Evolutionary conservation across 2,888 invertebrate genomes (phyloP).

Genomic region (Sphinx pinastri): DNA sequence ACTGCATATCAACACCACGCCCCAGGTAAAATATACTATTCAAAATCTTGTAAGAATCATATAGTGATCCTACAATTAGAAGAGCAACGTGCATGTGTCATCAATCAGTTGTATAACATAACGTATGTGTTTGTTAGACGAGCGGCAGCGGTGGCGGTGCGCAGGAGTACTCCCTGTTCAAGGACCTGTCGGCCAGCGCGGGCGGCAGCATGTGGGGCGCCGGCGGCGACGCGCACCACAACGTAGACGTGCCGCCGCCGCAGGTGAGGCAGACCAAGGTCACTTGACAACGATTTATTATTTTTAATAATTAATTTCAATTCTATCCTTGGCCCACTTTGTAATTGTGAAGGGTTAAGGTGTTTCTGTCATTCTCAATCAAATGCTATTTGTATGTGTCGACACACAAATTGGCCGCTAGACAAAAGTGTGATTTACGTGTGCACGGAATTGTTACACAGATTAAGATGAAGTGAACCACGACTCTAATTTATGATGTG

Average conservation of each 20-base stretch:
- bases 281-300: not conserved
- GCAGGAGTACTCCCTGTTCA: constrained; percentile 94
- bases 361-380: too few relatives aligned
- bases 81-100: not conserved
- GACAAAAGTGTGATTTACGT: too few relatives aligned
- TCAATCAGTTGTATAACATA: too few relatives aligned
- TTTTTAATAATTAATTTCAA: not conserved
- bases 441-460: too few relatives aligned
- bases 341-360: too few relatives aligned
- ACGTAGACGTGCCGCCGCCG: constrained; percentile 72
- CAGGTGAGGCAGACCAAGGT: constrained; percentile 50
- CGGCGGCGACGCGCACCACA: constrained; percentile 66
- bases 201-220: constrained; percentile 80
- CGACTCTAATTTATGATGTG: not conserved
- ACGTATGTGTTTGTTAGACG: not conserved
- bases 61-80: not conserved
- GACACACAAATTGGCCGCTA: too few relatives aligned
- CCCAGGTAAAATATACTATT: constrained; percentile 58
- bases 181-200: constrained; percentile 84
- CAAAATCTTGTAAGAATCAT: not conserved
- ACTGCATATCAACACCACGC: constrained; percentile 77
- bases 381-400: too few relatives aligned
- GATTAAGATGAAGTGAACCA: too few relatives aligned
- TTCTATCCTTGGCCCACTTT: too few relatives aligned
- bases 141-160: constrained; percentile 72